Conservation (phyloP, 2,888 invertebrate genomes). For the Dicranocentrus wangi region DNA sequence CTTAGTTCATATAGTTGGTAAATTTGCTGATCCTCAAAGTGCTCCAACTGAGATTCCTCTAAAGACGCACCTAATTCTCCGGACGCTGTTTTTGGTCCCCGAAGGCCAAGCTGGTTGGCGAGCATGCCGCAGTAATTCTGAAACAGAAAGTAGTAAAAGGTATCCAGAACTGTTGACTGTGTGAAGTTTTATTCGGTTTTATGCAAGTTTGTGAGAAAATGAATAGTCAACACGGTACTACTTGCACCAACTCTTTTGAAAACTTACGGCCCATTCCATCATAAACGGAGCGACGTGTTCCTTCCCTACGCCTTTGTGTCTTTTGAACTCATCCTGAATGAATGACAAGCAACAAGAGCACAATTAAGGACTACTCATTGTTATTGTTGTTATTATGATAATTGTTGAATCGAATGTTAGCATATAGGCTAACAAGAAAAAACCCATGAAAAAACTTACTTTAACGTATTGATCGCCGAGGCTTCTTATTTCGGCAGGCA, state of each 20-base stretch:
- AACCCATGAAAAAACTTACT: too few relatives aligned
- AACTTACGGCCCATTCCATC: slow-evolving; percentile 89
- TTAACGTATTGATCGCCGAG: slow-evolving; percentile 86
- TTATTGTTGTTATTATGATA: too few relatives aligned
- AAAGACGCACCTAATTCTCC: slow-evolving; percentile 81
- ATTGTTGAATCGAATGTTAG: too few relatives aligned
- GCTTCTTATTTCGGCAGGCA: slow-evolving; percentile 82
- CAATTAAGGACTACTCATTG: too few relatives aligned
- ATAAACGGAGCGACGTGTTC: slow-evolving; percentile 85
- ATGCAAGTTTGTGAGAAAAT: too few relatives aligned
- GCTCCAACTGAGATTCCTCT: slow-evolving; percentile 80
- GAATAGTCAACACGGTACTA: too few relatives aligned
- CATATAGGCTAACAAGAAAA: too few relatives aligned
- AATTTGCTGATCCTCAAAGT: slow-evolving; percentile 88
- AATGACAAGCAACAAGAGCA: too few relatives aligned
- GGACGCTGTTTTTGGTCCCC: slow-evolving; percentile 79
- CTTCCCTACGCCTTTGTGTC: slow-evolving; percentile 84
- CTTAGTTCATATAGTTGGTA: slow-evolving; percentile 88
- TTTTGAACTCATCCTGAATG: slow-evolving; percentile 89
- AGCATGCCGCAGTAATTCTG: slow-evolving; percentile 86
- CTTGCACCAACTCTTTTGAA: too few relatives aligned
- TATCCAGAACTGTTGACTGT: too few relatives aligned
- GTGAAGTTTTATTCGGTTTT: too few relatives aligned
- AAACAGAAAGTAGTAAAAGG: slow-evolving; percentile 42
- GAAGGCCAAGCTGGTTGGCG: slow-evolving; percentile 83